A percentile compares a stretch with the other conserved stretches of the same genome.
These are phyloP conservation scores for Embiotoca jacksoni DNA, from an alignment of 2,113 vertebrate species.

Conservation along the genomic window DNA sequence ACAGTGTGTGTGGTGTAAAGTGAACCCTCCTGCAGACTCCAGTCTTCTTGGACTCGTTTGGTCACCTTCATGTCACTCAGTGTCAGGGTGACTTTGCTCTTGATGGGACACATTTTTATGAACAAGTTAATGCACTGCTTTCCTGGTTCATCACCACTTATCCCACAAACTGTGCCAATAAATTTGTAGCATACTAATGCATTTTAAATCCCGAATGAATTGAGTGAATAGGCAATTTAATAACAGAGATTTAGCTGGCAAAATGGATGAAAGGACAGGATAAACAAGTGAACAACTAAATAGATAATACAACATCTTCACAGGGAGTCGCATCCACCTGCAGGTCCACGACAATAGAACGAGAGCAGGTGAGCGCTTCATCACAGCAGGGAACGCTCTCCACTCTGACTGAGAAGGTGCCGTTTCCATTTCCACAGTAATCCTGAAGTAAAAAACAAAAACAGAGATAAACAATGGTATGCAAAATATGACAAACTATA, in stretches of 20 bases:
- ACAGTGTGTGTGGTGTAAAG: slow-evolving; percentile 83
- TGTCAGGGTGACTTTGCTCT: slow-evolving; percentile 72
- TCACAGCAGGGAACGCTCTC: slow-evolving; percentile 90
- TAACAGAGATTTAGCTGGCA: neutral
- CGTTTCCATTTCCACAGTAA: slow-evolving; percentile 72
- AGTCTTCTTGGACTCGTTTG: slow-evolving; percentile 4
- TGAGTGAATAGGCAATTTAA: neutral
- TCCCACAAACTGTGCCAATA: neutral
- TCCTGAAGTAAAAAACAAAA: slow-evolving; percentile 75
- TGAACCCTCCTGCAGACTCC: slow-evolving; percentile 14
- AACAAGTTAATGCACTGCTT: neutral
- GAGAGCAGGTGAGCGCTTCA: slow-evolving; percentile 87
- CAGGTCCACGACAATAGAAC: slow-evolving; percentile 82
- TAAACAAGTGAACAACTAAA: neutral
- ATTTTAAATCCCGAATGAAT: neutral
- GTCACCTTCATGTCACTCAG: slow-evolving; percentile 75
- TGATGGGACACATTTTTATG: neutral
- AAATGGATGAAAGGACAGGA: neutral
- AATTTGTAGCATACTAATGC: neutral
- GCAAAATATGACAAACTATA: neutral
- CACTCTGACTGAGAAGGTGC: slow-evolving; percentile 84
- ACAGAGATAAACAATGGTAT: neutral
- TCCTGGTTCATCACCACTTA: neutral
- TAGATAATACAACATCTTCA: neutral
- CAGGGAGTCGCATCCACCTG: slow-evolving; percentile 69